Conservation (phyloP, 2,888 invertebrate genomes). For the Monochamus alternatus region DNA sequence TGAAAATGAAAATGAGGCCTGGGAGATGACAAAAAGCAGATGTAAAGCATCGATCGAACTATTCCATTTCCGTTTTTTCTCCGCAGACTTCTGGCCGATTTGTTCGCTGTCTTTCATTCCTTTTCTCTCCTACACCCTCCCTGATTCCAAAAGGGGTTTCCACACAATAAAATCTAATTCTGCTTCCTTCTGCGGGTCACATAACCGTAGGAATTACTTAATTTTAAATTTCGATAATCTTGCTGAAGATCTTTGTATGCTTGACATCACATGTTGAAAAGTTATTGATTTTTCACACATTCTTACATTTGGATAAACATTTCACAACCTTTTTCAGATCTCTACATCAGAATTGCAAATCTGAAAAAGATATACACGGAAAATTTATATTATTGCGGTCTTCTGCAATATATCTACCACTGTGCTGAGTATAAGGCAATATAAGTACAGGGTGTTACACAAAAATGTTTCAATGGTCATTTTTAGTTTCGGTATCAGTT, state of each 20-base stretch:
- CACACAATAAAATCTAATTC: constrained; percentile 62
- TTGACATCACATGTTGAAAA: too few species aligned
- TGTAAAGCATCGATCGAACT: constrained; percentile 53
- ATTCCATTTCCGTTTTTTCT: constrained; percentile 56
- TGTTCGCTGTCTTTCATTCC: constrained; percentile 53
- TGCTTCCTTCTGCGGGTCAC: constrained; percentile 55
- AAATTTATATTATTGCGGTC: too few species aligned
- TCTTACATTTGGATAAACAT: too few species aligned
- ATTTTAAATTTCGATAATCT: constrained; percentile 38
- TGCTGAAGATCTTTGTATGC: neutral
- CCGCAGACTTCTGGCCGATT: constrained; percentile 57
- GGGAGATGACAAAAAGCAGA: constrained; percentile 43
- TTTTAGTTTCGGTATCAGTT: too few species aligned
- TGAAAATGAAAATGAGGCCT: constrained; percentile 11
- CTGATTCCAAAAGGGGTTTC: constrained; percentile 59
- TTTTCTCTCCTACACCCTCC: constrained; percentile 52
- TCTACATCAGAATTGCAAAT: too few species aligned
- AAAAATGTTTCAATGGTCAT: too few species aligned
- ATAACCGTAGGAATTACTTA: constrained; percentile 56
- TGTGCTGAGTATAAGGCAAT: too few species aligned
- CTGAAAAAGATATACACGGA: too few species aligned
- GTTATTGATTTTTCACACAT: too few species aligned
- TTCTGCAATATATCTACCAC: too few species aligned
- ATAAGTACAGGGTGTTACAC: too few species aligned
- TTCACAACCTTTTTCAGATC: too few species aligned